These are phyloP conservation scores for Heliothis peltigera DNA, from an alignment of 2,888 invertebrate genomes.

Conservation along the genomic window DNA sequence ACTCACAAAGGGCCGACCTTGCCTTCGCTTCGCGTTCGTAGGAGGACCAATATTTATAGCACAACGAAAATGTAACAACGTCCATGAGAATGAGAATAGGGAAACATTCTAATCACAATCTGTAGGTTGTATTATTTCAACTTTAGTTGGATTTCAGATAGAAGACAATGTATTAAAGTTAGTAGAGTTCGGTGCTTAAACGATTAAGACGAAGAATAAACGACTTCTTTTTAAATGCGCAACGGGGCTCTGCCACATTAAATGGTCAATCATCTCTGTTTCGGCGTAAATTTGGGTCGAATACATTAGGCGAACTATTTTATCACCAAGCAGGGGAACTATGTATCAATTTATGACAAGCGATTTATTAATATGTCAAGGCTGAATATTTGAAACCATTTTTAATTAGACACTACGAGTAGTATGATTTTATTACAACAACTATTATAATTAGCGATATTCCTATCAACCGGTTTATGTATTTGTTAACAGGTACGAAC, in stretches of 20 bases:
- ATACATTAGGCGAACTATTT: conserved; percentile 77
- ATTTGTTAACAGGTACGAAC: no score
- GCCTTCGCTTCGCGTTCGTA: conserved; percentile 79
- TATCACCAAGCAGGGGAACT: conserved; percentile 63
- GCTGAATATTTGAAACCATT: conserved; percentile 40
- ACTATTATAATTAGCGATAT: neutral
- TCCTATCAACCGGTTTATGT: neutral
- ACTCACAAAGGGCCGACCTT: conserved; percentile 86
- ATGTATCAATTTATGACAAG: conserved; percentile 30
- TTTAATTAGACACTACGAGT: conserved; percentile 17
- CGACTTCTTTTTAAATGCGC: conserved; percentile 67
- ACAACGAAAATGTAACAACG: conserved; percentile 43
- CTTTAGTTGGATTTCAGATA: neutral
- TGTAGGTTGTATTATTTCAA: neutral
- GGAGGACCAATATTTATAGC: conserved; percentile 75
- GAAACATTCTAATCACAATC: conserved; percentile 4
- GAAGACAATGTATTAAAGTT: no score
- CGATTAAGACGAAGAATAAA: conserved; percentile 31
- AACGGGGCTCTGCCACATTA: conserved; percentile 82
- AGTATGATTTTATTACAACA: conserved; percentile 5
- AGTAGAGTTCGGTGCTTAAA: no score
- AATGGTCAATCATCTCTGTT: conserved; percentile 84
- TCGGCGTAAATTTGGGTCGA: conserved; percentile 79
- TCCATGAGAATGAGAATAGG: conserved; percentile 40
- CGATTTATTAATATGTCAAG: conserved; percentile 51